phyloP scores from a whole-genome alignment of 2,113 vertebrate species.

The Martes martes region DNA sequence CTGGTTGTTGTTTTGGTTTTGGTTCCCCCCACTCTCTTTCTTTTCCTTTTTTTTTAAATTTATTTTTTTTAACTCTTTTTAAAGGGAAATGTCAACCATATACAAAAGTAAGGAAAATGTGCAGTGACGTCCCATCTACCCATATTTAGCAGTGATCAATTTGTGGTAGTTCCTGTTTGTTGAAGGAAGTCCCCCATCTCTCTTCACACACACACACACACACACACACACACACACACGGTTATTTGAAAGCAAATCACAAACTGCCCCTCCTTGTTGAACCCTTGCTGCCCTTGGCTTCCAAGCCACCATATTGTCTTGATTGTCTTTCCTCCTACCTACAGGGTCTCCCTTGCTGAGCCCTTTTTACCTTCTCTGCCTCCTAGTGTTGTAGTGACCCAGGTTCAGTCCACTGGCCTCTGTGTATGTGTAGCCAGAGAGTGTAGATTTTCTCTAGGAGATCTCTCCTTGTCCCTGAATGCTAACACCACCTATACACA shows the following conservation, averaged over 20 bases:
- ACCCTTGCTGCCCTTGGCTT: not conserved
- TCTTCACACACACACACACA: not conserved
- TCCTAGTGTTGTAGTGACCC: not conserved
- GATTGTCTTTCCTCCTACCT: not conserved
- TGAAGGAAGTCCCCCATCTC: not conserved
- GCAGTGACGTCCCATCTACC: not conserved
- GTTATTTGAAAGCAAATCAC: not conserved
- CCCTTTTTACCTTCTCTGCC: not conserved
- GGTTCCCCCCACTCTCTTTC: not conserved
- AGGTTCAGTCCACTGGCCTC: not conserved
- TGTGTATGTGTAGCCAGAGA: not conserved
- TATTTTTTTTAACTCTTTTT: not conserved
- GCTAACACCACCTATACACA: not conserved
- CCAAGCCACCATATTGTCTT: not conserved
- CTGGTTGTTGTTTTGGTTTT: not conserved
- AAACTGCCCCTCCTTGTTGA: not conserved
- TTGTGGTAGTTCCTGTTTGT: not conserved
- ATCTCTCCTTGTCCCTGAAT: not conserved
- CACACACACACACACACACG: too few relatives aligned
- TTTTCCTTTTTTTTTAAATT: too few relatives aligned
- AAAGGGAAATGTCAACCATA: not conserved
- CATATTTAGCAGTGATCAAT: not conserved
- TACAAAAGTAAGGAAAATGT: not conserved
- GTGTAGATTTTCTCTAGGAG: not conserved
- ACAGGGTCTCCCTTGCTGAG: not conserved